Conservation (phyloP, 2,888 invertebrate species). For the Pseudolycoriella hygida region DNA sequence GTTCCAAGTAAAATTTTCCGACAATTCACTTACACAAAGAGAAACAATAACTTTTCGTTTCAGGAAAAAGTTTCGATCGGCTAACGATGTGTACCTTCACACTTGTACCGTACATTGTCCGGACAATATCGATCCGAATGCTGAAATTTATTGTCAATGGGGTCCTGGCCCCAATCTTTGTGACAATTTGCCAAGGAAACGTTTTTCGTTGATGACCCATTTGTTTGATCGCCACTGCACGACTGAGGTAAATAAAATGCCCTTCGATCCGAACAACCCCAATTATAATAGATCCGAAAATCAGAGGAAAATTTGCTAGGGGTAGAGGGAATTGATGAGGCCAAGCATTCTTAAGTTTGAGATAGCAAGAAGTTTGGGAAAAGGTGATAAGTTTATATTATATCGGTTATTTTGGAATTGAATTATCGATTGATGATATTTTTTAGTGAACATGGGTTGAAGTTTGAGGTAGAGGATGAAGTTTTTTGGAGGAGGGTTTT, state of each 20-base stretch:
- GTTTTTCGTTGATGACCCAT: conserved; percentile 94
- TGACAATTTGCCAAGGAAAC: conserved; percentile 73
- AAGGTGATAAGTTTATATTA: too few species aligned
- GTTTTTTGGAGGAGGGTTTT: not conserved
- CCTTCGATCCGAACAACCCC: too few species aligned
- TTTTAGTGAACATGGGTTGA: not conserved
- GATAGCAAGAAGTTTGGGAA: too few species aligned
- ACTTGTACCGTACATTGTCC: conserved; percentile 75
- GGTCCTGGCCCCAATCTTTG: conserved; percentile 44
- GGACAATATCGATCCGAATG: conserved; percentile 35
- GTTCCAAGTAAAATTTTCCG: conserved; percentile 40
- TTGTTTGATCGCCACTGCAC: conserved; percentile 89
- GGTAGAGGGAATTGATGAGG: too few species aligned
- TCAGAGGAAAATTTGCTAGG: too few species aligned
- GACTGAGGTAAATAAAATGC: conserved; percentile 55
- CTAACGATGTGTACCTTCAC: conserved; percentile 72
- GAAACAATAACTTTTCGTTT: conserved; percentile 2
- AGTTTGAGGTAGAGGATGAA: not conserved
- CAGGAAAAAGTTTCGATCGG: conserved; percentile 47
- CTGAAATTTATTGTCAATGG: conserved; percentile 81
- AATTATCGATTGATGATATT: too few species aligned
- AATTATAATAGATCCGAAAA: too few species aligned
- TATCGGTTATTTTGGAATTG: too few species aligned
- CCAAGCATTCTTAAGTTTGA: too few species aligned
- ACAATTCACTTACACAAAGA: too few species aligned